These are phyloP conservation scores for Paguma larvata DNA, from an alignment of 2,797 vertebrate genomes.

Conservation along the genomic window DNA sequence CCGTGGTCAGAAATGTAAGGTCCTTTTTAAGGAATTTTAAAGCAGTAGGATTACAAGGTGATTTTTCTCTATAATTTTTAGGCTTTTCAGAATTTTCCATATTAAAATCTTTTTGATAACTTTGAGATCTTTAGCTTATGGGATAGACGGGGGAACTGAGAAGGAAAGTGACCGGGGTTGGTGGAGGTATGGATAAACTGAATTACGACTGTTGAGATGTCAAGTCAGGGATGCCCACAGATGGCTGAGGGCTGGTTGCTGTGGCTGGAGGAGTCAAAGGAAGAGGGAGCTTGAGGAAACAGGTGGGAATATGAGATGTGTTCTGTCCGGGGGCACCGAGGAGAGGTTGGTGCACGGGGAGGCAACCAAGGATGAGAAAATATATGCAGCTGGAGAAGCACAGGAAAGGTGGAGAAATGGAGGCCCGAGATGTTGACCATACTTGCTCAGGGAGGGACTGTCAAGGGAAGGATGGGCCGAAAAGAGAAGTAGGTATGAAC, in stretches of 20 bases:
- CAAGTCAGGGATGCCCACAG: background rate
- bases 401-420: background rate
- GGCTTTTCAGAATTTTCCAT: background rate
- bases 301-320: background rate
- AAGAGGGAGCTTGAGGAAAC: background rate
- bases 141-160: background rate
- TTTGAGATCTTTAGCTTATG: background rate
- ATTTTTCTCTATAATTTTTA: background rate
- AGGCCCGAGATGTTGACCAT: background rate
- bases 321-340: background rate
- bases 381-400: accelerated
- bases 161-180: background rate
- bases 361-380: background rate
- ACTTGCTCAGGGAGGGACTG: background rate
- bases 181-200: background rate
- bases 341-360: background rate
- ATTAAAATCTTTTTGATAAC: background rate
- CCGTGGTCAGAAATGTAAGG: background rate
- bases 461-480: background rate
- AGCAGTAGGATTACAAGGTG: background rate
- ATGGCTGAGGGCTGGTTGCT: background rate
- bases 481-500: background rate
- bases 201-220: background rate
- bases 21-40: background rate
- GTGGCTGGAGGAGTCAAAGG: background rate